Evolutionary conservation across 2,888 invertebrate species (phyloP), one percentile per base, ranked within the genome.

Genomic region (Phalera bucephala): DNA sequence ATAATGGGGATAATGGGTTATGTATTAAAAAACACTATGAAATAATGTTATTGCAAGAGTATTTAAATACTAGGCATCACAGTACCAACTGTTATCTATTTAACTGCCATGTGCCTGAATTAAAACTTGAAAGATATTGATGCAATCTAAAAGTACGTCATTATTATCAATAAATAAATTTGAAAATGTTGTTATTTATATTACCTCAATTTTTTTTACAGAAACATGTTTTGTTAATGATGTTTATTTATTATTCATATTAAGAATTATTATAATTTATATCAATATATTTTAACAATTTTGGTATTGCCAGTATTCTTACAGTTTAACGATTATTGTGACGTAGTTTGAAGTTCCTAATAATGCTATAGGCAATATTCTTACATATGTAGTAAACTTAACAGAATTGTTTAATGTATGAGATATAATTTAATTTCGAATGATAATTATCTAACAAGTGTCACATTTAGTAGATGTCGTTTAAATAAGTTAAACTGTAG

Each of bases 401-500:
- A n/a, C n/a, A n/a, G n/a, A n/a, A n/a, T n/a, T n/a, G n/a, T n/a
- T n/a, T n/a, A n/a, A n/a, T n/a, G n/a, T n/a, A n/a, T 5, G 5
- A 17, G 3, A 17, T 3, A 17, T 17, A 17, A 17, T 17, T 21
- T 5, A 21, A 8, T 27, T 14, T 14, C 8, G 5, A 25, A 26
- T 26, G 13, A 26, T 26, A n/a, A 11, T 13, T 1, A 26, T 17
- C n/a, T n/a, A n/a, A 23, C 6, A 11, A 10, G 6, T 17, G 3
- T 3, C 3, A 17, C 17, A 17, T 25, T 11, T 27, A 13, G 17
- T 17, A 3, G 8, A 11, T 27, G 41, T 51, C 45, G 40, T 48
- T 40, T 33, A 20, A 30, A 38, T 28, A 22, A 62, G 73, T 82
- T 82, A 73, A 83, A 85, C 78, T 83, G 80, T 83, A 80, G 66